Percentiles rank a stretch among this genome's conserved stretches.
phyloP scores from a whole-genome alignment of 2,797 vertebrate species.

The Eleutherodactylus coqui region DNA sequence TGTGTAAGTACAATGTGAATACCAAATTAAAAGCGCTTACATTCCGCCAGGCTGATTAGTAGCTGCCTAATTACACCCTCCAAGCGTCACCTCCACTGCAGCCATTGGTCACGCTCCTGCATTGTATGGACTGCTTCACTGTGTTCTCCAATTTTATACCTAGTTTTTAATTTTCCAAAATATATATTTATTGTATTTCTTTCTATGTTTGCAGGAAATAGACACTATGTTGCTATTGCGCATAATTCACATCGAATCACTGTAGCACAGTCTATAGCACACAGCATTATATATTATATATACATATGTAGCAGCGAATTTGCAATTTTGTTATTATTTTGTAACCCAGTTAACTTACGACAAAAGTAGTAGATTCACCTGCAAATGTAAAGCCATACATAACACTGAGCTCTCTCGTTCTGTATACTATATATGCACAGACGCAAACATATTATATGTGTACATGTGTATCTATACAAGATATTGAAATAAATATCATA shows the following conservation, averaged over 20 bases:
- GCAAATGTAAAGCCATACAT: not conserved
- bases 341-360: no score
- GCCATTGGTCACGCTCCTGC: slow-evolving; percentile 63
- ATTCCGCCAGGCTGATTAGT: slow-evolving; percentile 75
- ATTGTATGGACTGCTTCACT: not conserved
- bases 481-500: not conserved
- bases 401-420: not conserved
- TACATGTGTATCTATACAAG: not conserved
- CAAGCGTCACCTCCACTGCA: slow-evolving; percentile 69
- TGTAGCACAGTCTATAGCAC: no score
- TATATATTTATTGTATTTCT: slow-evolving; percentile 22
- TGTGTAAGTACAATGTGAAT: slow-evolving; percentile 73
- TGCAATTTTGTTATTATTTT: no score
- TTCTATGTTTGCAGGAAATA: slow-evolving; percentile 5
- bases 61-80: slow-evolving; percentile 74
- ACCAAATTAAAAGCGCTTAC: slow-evolving; percentile 73
- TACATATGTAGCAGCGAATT: no score
- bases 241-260: not conserved
- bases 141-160: not conserved
- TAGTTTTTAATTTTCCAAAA: slow-evolving; percentile 9
- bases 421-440: not conserved
- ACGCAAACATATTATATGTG: no score
- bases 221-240: not conserved
- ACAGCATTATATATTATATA: no score
- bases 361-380: no score